A percentile compares a stretch with the other conserved stretches of the same genome.
Evolutionary conservation across 2,113 vertebrate genomes (phyloP).

Genomic region (Myotis yumanensis): DNA sequence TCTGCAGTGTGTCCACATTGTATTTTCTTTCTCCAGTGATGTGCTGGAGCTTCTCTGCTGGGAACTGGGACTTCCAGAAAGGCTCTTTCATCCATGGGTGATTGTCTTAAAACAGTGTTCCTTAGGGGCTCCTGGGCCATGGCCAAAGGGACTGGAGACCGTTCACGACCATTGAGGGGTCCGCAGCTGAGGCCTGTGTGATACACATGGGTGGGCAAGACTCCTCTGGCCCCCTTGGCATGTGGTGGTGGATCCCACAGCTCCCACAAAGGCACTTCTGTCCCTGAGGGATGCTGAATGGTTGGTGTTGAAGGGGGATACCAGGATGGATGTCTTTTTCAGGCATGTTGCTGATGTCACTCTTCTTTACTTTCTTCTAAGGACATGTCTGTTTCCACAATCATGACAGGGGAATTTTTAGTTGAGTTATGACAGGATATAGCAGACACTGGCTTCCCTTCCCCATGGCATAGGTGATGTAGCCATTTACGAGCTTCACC

Average conservation of each 20-base stretch:
- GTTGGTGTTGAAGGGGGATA: background rate
- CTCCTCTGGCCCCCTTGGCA: background rate
- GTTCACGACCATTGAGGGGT: background rate
- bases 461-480: background rate
- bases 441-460: background rate
- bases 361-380: background rate
- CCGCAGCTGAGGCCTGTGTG: background rate
- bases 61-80: background rate
- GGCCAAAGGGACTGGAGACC: background rate
- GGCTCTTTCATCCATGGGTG: background rate
- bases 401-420: background rate
- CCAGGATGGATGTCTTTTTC: background rate
- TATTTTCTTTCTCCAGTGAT: background rate
- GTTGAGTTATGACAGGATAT: background rate
- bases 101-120: background rate
- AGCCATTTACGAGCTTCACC: background rate
- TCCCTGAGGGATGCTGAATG: background rate
- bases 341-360: background rate
- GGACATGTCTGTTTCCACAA: constrained; percentile 14
- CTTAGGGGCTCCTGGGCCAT: background rate
- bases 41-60: background rate
- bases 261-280: background rate
- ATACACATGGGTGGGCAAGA: background rate
- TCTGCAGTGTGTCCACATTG: background rate
- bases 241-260: background rate